A percentile compares a stretch with the other conserved stretches of the same genome.
Conservation (phyloP, 2,888 invertebrate genomes). For the Callyntrura sp. region DNA sequence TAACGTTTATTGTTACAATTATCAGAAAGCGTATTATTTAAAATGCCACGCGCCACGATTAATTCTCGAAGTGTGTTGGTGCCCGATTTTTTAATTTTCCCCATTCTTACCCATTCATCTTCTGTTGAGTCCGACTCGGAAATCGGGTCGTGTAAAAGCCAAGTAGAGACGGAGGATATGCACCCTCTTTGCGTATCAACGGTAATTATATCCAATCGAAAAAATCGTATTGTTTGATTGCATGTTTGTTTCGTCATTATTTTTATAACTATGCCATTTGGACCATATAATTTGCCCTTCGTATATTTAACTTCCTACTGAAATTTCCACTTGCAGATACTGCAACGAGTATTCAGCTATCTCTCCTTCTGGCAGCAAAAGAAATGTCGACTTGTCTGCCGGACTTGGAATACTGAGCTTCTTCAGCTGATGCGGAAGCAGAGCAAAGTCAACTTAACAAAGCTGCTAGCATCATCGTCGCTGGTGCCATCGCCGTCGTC, state of each 20-base stretch:
- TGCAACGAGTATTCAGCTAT: conserved; percentile 75
- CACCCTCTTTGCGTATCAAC: conserved; percentile 76
- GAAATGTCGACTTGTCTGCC: conserved; percentile 78
- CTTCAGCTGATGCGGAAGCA: conserved; percentile 60
- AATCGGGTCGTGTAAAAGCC: conserved; percentile 20
- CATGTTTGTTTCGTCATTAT: too few relatives aligned
- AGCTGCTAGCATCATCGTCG: conserved; percentile 59
- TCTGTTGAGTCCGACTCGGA: conserved; percentile 12
- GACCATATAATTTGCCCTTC: too few relatives aligned
- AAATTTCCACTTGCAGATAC: conserved; percentile 54
- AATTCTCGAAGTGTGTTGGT: conserved; percentile 47
- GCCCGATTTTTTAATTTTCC: conserved; percentile 59
- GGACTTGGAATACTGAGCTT: conserved; percentile 73
- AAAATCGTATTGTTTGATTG: background rate
- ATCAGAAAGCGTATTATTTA: conserved; percentile 26
- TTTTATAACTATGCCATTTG: too few relatives aligned
- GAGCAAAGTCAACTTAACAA: conserved; percentile 78
- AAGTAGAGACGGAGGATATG: conserved; percentile 40
- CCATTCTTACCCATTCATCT: conserved; percentile 40
- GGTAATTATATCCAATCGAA: conserved; percentile 57
- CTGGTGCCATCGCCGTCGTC: conserved; percentile 9
- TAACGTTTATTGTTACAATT: too few relatives aligned
- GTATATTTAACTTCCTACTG: too few relatives aligned
- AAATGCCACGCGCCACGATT: conserved; percentile 59
- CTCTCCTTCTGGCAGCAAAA: conserved; percentile 78